Conservation (phyloP, 2,113 vertebrate species). For the Mus pahari region DNA sequence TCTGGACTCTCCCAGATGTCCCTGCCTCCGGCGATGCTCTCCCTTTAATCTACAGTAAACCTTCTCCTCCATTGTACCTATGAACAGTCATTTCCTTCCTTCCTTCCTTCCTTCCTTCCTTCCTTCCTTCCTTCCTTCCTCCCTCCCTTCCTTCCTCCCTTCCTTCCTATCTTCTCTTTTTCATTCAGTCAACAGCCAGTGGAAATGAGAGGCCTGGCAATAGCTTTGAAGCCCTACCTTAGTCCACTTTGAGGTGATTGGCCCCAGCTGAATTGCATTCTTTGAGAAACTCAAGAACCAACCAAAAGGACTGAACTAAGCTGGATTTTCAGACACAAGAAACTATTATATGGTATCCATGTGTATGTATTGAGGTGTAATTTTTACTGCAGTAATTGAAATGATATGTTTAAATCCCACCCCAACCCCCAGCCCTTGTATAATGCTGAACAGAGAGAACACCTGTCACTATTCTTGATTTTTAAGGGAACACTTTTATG, state of each 20-base stretch:
- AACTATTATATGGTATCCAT: neutral
- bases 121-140: no score
- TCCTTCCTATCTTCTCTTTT: neutral
- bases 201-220: neutral
- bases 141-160: neutral
- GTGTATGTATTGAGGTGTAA: neutral
- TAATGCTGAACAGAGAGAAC: neutral
- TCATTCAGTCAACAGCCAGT: neutral
- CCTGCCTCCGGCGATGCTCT: neutral
- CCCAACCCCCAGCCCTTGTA: neutral
- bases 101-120: no score
- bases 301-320: neutral
- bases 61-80: neutral
- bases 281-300: neutral
- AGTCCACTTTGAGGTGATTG: neutral
- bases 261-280: neutral
- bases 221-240: neutral
- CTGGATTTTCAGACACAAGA: conserved; percentile 10
- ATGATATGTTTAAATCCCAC: neutral
- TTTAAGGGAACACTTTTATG: neutral
- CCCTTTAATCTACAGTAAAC: neutral
- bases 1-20: neutral
- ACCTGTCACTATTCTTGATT: neutral
- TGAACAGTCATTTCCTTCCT: neutral
- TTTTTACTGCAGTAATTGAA: neutral